phyloP scores from a whole-genome alignment of 2,888 invertebrate species.

The Drosophila meridionalis region DNA sequence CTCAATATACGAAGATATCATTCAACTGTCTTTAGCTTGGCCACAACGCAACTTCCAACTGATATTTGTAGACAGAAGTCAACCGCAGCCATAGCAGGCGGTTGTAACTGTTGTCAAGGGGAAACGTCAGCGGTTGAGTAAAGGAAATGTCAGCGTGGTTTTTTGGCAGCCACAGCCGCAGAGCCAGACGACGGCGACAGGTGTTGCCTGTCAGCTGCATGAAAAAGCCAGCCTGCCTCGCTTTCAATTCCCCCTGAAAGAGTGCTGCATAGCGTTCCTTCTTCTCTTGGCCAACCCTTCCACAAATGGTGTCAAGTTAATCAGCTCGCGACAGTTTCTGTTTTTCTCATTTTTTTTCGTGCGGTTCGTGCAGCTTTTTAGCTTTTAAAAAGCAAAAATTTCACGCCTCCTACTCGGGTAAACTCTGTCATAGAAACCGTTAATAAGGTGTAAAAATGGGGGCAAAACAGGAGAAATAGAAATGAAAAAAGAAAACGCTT shows the following conservation, averaged over 20 bases:
- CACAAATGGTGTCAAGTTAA: constrained; percentile 71
- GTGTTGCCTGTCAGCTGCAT: constrained; percentile 70
- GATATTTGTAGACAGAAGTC: constrained; percentile 37
- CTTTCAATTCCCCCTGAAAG: constrained; percentile 27
- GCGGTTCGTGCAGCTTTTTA: constrained; percentile 48
- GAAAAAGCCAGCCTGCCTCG: constrained; percentile 34
- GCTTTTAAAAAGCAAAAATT: constrained; percentile 51
- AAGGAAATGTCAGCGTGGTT: constrained; percentile 72
- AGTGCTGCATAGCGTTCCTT: background rate
- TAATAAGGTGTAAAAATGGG: constrained; percentile 69
- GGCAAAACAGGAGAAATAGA: background rate
- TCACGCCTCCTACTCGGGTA: constrained; percentile 56
- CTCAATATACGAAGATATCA: background rate
- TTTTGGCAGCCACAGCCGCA: constrained; percentile 54
- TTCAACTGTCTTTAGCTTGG: constrained; percentile 5
- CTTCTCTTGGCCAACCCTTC: background rate
- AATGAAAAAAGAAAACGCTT: constrained; percentile 44
- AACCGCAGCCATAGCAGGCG: constrained; percentile 6
- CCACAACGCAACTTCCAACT: constrained; percentile 28
- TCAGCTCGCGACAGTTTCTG: constrained; percentile 59
- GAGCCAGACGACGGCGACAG: constrained; percentile 52
- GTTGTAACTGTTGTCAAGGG: constrained; percentile 42
- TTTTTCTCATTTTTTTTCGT: constrained; percentile 29
- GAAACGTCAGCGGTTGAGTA: constrained; percentile 49
- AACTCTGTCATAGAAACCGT: constrained; percentile 71